Evolutionary conservation across 2,113 vertebrate species (phyloP).

Genomic region (Seriola aureovittata): DNA sequence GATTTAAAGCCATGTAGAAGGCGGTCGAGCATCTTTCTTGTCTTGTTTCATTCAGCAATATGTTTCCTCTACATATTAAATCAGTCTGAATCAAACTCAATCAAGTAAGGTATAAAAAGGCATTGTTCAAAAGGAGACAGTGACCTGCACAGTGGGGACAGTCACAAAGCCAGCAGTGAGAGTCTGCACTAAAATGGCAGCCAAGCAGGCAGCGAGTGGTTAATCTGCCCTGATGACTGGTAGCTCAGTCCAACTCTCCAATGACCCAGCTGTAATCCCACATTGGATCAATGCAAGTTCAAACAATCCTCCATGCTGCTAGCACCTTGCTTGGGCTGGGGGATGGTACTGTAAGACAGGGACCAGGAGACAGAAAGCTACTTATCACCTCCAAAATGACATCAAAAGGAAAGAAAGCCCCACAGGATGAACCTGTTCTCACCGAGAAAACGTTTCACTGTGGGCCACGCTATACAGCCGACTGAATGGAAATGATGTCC

Average conservation of each 20-base stretch:
- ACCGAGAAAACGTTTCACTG: constrained; percentile 51
- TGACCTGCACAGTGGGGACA: constrained; percentile 57
- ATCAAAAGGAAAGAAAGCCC: constrained; percentile 78
- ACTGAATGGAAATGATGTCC: constrained; percentile 51
- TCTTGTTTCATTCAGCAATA: constrained; percentile 25
- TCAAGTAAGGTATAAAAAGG: constrained; percentile 37
- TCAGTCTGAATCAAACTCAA: constrained; percentile 27
- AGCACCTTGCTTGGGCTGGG: constrained; percentile 73
- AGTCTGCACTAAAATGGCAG: constrained; percentile 69
- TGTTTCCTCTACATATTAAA: constrained; percentile 29
- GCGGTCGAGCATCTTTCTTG: neutral
- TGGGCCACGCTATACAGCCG: constrained; percentile 13
- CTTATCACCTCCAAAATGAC: constrained; percentile 84
- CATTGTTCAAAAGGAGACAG: constrained; percentile 52
- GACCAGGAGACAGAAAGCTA: constrained; percentile 78
- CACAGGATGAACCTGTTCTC: constrained; percentile 65
- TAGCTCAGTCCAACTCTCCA: constrained; percentile 78
- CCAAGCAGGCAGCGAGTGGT: constrained; percentile 74
- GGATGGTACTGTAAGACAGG: constrained; percentile 70
- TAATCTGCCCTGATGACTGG: constrained; percentile 81
- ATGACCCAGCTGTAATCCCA: constrained; percentile 84
- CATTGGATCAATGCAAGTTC: constrained; percentile 83
- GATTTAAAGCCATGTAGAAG: constrained; percentile 12
- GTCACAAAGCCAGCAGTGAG: constrained; percentile 58
- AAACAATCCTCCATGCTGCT: constrained; percentile 81